phyloP scores from a whole-genome alignment of 1,140 invertebrate species.

The Acromyrmex charruanus region DNA sequence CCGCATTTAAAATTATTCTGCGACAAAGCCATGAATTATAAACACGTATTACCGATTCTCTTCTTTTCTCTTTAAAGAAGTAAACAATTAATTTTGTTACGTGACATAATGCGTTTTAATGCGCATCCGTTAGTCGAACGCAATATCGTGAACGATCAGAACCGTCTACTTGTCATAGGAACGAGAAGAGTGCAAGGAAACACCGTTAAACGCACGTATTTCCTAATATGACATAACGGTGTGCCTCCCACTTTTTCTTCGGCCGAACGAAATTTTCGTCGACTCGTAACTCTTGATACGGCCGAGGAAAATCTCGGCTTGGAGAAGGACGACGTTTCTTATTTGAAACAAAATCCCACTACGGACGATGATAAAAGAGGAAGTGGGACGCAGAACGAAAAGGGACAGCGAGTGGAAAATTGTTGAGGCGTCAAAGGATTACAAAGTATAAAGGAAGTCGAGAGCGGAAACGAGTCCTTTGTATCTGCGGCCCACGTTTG shows the following conservation, averaged over 20 bases:
- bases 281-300: not conserved
- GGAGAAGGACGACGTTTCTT: not conserved
- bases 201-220: constrained; percentile 83
- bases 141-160: not conserved
- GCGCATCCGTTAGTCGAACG: not conserved
- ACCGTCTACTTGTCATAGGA: not conserved
- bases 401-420: constrained; percentile 24
- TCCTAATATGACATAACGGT: constrained; percentile 87
- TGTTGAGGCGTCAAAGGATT: constrained; percentile 46
- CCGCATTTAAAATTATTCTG: not conserved
- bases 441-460: not conserved
- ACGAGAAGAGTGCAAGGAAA: constrained; percentile 52
- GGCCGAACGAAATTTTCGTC: constrained; percentile 64
- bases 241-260: constrained; percentile 32
- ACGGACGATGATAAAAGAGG: not conserved
- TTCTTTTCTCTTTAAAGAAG: not conserved
- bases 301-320: constrained; percentile 12
- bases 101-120: not conserved
- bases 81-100: not conserved
- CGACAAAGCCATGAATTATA: not conserved
- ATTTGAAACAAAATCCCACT: constrained; percentile 1
- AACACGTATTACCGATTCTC: not conserved
- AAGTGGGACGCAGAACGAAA: constrained; percentile 14
- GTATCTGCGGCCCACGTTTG: constrained; percentile 12
- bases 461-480: constrained; percentile 36